These are phyloP conservation scores for Thecocarcelia acutangulata DNA, from an alignment of 2,888 invertebrate species.

Conservation along the genomic window DNA sequence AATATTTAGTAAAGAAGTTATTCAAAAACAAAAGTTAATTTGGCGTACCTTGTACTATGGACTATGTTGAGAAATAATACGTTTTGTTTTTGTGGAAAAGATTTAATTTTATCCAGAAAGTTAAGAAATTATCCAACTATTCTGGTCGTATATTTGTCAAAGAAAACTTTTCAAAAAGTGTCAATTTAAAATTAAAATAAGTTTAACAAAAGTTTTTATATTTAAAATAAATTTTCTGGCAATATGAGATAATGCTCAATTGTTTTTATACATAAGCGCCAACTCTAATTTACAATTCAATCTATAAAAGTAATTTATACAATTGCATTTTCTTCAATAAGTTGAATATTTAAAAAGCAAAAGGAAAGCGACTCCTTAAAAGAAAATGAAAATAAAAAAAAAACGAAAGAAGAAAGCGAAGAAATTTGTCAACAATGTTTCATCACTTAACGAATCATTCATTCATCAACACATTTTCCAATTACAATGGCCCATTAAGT, in stretches of 20 bases:
- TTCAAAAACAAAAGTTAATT: too few relatives aligned
- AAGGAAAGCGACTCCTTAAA: neutral
- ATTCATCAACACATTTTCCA: conserved; percentile 59
- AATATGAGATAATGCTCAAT: neutral
- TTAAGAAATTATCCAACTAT: too few relatives aligned
- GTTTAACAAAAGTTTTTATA: too few relatives aligned
- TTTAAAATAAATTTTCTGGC: too few relatives aligned
- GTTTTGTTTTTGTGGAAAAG: too few relatives aligned
- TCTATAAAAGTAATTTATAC: conserved; percentile 19
- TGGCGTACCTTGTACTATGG: too few relatives aligned
- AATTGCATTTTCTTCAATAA: neutral
- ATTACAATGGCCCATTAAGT: conserved; percentile 60
- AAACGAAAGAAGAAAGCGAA: neutral
- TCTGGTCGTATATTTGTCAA: too few relatives aligned
- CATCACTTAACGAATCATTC: conserved; percentile 57
- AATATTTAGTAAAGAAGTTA: too few relatives aligned
- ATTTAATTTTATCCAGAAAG: too few relatives aligned
- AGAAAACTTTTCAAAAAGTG: too few relatives aligned
- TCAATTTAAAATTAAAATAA: too few relatives aligned
- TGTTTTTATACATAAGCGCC: neutral
- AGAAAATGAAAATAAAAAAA: neutral
- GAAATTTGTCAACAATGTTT: conserved; percentile 20
- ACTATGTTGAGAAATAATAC: too few relatives aligned
- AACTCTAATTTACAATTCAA: conserved; percentile 1
- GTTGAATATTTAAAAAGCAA: neutral